Percentiles rank a stretch among this genome's conserved stretches.
Conservation (phyloP, 2,113 vertebrate genomes). For the Hiodon tergisus region DNA sequence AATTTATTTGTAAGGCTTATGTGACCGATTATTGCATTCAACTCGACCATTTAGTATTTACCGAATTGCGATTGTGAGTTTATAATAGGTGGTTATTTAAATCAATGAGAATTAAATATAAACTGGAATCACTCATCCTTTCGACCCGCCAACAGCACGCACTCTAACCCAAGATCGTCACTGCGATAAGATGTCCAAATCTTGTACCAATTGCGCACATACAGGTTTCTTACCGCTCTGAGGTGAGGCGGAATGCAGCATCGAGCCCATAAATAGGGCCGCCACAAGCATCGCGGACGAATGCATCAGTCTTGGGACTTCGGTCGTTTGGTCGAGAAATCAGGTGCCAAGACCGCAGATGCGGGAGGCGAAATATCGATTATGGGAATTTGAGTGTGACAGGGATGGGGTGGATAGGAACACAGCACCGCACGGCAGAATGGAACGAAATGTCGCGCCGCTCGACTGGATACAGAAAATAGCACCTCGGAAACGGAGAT, state of each 20-base stretch:
- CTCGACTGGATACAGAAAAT: background rate
- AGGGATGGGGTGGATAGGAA: constrained; percentile 43
- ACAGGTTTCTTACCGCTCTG: constrained; percentile 63
- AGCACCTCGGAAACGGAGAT: background rate
- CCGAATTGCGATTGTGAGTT: no score
- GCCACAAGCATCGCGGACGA: constrained; percentile 52
- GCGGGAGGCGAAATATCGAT: constrained; percentile 51
- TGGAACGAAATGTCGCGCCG: constrained; percentile 17
- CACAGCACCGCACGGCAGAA: constrained; percentile 36
- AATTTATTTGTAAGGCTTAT: no score
- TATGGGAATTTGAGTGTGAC: constrained; percentile 35
- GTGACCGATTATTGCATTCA: no score
- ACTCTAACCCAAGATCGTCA: no score
- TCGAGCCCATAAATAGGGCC: constrained; percentile 55
- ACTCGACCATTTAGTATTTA: no score
- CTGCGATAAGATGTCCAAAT: no score
- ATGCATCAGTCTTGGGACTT: constrained; percentile 50
- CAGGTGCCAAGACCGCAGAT: constrained; percentile 39
- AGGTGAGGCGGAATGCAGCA: constrained; percentile 53
- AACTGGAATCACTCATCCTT: no score
- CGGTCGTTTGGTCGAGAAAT: constrained; percentile 24
- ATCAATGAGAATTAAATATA: no score
- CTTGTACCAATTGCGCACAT: background rate
- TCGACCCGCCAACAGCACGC: no score
- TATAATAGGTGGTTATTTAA: no score